Evolutionary conservation across 2,113 vertebrate species (phyloP).

Genomic region (Morone saxatilis): DNA sequence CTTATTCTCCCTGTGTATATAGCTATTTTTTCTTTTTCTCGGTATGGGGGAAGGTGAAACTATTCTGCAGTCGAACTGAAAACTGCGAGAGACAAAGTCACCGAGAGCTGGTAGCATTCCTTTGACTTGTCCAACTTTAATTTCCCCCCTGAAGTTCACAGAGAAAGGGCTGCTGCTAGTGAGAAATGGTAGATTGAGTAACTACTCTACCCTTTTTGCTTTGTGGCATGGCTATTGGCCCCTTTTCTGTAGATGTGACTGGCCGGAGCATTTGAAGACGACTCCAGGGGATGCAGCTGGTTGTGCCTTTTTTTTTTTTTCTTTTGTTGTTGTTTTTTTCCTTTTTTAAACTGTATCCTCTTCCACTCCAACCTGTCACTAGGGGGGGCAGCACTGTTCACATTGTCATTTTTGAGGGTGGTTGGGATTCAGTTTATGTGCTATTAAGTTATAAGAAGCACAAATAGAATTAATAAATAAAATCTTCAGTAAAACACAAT

Average conservation of each 20-base stretch:
- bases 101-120: slow-evolving; percentile 70
- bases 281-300: slow-evolving; percentile 68
- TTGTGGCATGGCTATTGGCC: slow-evolving; percentile 46
- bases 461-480: slow-evolving; percentile 85
- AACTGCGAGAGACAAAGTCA: slow-evolving; percentile 54
- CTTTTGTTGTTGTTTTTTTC: background rate
- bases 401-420: slow-evolving; percentile 78
- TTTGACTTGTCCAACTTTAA: slow-evolving; percentile 50
- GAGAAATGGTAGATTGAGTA: slow-evolving; percentile 51
- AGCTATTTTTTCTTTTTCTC: slow-evolving; percentile 70
- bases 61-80: slow-evolving; percentile 44
- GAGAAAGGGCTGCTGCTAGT: slow-evolving; percentile 58
- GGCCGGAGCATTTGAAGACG: slow-evolving; percentile 56
- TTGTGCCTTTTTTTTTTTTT: slow-evolving; percentile 74
- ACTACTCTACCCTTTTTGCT: slow-evolving; percentile 20
- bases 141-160: slow-evolving; percentile 39
- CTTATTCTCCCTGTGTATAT: slow-evolving; percentile 85
- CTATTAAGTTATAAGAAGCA: slow-evolving; percentile 84
- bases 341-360: slow-evolving; percentile 57
- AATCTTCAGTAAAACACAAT: slow-evolving; percentile 77
- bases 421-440: slow-evolving; percentile 82
- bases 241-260: slow-evolving; percentile 49
- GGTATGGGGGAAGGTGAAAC: slow-evolving; percentile 67
- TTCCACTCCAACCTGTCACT: slow-evolving; percentile 69
- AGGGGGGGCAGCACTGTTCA: slow-evolving; percentile 75